phyloP scores from a whole-genome alignment of 2,113 vertebrate species.

The Perognathus longimembris region DNA sequence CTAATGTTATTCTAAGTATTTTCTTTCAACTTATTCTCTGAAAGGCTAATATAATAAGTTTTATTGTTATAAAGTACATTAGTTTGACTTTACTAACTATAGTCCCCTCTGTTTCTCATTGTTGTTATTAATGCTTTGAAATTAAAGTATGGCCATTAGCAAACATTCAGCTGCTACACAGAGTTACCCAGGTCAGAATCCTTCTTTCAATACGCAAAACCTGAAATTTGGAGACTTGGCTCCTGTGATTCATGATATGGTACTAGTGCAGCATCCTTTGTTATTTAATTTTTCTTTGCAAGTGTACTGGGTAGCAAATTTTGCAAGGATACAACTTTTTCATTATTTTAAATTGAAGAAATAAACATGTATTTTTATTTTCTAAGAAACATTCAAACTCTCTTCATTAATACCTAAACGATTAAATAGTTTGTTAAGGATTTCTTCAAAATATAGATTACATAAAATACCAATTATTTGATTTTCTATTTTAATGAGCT shows the following conservation, averaged over 20 bases:
- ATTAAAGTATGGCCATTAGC: background rate
- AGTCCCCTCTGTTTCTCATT: background rate
- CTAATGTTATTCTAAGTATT: background rate
- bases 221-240: background rate
- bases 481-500: background rate
- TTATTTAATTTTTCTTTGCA: slow-evolving; percentile 8
- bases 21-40: background rate
- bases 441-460: background rate
- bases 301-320: background rate
- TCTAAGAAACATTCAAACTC: background rate
- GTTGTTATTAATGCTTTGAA: slow-evolving; percentile 16
- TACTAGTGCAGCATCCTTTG: background rate
- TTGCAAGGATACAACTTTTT: background rate
- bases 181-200: background rate
- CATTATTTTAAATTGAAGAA: slow-evolving; percentile 2
- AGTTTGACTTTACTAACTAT: background rate
- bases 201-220: background rate
- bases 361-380: background rate
- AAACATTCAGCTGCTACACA: background rate
- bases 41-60: background rate
- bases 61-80: slow-evolving; percentile 32
- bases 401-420: background rate
- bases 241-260: background rate
- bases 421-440: background rate
- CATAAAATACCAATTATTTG: background rate